A percentile compares a stretch with the other conserved stretches of the same genome.
phyloP scores from a whole-genome alignment of 1,140 invertebrate species.

The Archivesica marissinica region DNA sequence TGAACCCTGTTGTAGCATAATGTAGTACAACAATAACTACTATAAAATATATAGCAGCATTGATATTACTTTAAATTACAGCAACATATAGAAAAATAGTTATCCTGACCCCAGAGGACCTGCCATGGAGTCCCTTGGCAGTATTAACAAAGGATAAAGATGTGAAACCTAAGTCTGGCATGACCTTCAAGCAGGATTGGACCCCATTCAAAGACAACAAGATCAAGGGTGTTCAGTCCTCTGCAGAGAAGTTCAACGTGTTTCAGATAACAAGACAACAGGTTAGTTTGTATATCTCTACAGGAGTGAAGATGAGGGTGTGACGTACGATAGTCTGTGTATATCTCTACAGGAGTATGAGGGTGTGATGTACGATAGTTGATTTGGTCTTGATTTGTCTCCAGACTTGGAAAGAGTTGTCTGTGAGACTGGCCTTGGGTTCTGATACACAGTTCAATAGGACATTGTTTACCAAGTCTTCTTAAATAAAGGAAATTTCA shows the following conservation, averaged over 20 bases:
- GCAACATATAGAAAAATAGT: slow-evolving; percentile 38
- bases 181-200: slow-evolving; percentile 25
- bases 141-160: slow-evolving; percentile 31
- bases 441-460: neutral
- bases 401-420: neutral
- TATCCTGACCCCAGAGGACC: slow-evolving; percentile 26
- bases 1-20: too few relatives aligned
- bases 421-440: neutral
- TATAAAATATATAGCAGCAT: too few relatives aligned
- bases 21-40: too few relatives aligned
- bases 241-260: slow-evolving; percentile 39
- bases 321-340: too few relatives aligned
- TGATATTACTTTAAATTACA: neutral
- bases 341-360: too few relatives aligned
- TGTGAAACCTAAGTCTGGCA: neutral
- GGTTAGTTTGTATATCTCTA: slow-evolving; percentile 16
- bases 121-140: slow-evolving; percentile 47
- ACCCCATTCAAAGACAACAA: slow-evolving; percentile 13
- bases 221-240: neutral
- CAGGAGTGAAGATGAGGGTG: too few relatives aligned
- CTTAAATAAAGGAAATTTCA: too few relatives aligned
- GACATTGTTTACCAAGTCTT: neutral
- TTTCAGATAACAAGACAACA: slow-evolving; percentile 28
- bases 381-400: too few relatives aligned
- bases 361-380: too few relatives aligned